Evolutionary conservation across 1,140 invertebrate species (phyloP), one percentile per base, ranked within the genome.

Genomic region (Brachionus rotundiformis): DNA sequence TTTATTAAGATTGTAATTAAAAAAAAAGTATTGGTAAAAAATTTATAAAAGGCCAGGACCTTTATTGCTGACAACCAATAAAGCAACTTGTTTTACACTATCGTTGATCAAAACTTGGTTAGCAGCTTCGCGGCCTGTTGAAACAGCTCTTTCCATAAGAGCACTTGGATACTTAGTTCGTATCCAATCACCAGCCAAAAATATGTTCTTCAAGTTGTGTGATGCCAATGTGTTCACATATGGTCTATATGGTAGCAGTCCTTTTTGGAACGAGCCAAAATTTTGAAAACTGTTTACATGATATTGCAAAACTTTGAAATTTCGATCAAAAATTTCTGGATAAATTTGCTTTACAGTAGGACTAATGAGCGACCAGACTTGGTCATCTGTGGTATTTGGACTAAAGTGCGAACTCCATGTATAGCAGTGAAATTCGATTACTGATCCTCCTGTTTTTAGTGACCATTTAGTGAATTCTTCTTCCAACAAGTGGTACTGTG

Each of bases 61-160:
- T 54, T 65, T 83, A 10, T 49, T 75, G 13, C 63, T 68, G 2
- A 79, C 59, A 16, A 83, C 82, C 7, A 44, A 29, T 5, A 83
- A 1, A n/a, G 49, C 23, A 31, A 81, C 82, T 71, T 83, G 82
- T 83, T 39, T 27, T 25, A 83, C 82, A 19, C 49, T 19, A 39
- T 83, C 77, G 11, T 47, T 13, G 8, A 81, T 6, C 0, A 83
- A 29, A 13, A 83, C 49, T 33, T 81, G n/a, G 73, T 83, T 83
- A 41, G 82, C 82, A 81, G 82, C 82, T 25, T 73, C 61, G 36
- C 82, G 82, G 25, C 82, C 82, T 0, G 82, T 83, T 7, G 77
- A 81, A n/a, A 83, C 82, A 49, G 82, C 82, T 65, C 68, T 71
- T 71, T 83, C 82, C 82, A 83, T 83, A 13, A 83, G 16, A 0